Percentiles rank a stretch among this genome's conserved stretches.
These are phyloP conservation scores for Dione vanillae DNA, from an alignment of 2,888 invertebrate genomes.

Conservation along the genomic window DNA sequence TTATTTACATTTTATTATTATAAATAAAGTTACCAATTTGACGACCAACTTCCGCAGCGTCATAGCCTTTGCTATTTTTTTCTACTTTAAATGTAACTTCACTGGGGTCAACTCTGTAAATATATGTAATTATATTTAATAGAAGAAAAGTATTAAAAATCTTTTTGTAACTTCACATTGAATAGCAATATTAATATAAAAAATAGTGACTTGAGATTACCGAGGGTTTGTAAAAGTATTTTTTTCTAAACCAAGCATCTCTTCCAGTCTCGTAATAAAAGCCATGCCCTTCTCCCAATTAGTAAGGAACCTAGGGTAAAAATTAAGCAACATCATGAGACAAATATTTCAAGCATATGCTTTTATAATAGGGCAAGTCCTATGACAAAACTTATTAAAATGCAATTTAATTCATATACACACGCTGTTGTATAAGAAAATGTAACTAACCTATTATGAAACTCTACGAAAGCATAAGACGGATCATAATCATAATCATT, in stretches of 20 bases:
- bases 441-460: constrained; percentile 89
- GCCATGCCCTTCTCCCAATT: constrained; percentile 89
- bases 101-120: constrained; percentile 88
- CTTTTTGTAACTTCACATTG: neutral
- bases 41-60: constrained; percentile 87
- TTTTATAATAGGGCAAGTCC: neutral
- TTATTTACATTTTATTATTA: neutral
- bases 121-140: constrained; percentile 63
- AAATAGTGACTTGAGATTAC: constrained; percentile 73
- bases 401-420: too few relatives aligned
- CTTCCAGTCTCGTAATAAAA: constrained; percentile 88
- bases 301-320: constrained; percentile 67
- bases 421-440: too few relatives aligned
- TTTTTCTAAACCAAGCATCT: constrained; percentile 87
- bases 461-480: constrained; percentile 90
- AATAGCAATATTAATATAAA: constrained; percentile 27
- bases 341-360: constrained; percentile 19
- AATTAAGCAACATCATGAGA: constrained; percentile 29
- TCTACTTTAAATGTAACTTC: constrained; percentile 91
- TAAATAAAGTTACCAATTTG: constrained; percentile 83
- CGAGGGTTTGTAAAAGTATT: constrained; percentile 86
- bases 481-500: constrained; percentile 88
- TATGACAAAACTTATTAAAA: neutral
- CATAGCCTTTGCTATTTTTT: constrained; percentile 86
- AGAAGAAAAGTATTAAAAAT: constrained; percentile 19